These are phyloP conservation scores for Eupithecia tripunctaria DNA, from an alignment of 2,888 invertebrate genomes.

Conservation along the genomic window DNA sequence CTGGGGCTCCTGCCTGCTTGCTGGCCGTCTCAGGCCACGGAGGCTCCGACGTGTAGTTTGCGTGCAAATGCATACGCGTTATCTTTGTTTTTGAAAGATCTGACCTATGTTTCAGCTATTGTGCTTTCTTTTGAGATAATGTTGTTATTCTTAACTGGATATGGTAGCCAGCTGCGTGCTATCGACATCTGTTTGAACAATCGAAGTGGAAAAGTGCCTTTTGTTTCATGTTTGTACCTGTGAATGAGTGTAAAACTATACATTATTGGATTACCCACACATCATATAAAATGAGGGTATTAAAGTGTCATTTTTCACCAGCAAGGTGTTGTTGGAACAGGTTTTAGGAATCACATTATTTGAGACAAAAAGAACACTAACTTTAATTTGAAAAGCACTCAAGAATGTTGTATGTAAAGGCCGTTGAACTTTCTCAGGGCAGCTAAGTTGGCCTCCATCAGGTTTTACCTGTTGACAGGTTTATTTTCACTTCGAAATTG, in stretches of 20 bases:
- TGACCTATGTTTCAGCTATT: constrained; percentile 50
- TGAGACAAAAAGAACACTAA: constrained; percentile 34
- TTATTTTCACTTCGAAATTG: constrained; percentile 17
- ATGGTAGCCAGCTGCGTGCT: constrained; percentile 48
- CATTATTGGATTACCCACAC: constrained; percentile 36
- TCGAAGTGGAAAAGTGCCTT: constrained; percentile 43
- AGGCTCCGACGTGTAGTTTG: constrained; percentile 46
- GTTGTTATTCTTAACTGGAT: constrained; percentile 59
- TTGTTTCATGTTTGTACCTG: constrained; percentile 35
- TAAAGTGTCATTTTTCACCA: constrained; percentile 44
- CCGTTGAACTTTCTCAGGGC: constrained; percentile 39
- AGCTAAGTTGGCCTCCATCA: constrained; percentile 29
- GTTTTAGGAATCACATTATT: constrained; percentile 44
- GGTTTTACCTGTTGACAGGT: constrained; percentile 34
- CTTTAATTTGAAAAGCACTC: constrained; percentile 28
- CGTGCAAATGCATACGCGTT: constrained; percentile 48
- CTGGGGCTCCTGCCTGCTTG: constrained; percentile 42
- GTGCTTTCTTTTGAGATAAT: constrained; percentile 51
- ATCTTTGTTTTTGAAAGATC: constrained; percentile 50
- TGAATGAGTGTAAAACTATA: constrained; percentile 35
- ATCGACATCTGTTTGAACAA: constrained; percentile 47
- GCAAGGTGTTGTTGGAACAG: constrained; percentile 50
- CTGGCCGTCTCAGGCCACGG: constrained; percentile 24
- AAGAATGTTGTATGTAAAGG: constrained; percentile 36
- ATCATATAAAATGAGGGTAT: constrained; percentile 37